Conservation (phyloP, 2,888 invertebrate genomes). For the Lissocephala sabroskyi region DNA sequence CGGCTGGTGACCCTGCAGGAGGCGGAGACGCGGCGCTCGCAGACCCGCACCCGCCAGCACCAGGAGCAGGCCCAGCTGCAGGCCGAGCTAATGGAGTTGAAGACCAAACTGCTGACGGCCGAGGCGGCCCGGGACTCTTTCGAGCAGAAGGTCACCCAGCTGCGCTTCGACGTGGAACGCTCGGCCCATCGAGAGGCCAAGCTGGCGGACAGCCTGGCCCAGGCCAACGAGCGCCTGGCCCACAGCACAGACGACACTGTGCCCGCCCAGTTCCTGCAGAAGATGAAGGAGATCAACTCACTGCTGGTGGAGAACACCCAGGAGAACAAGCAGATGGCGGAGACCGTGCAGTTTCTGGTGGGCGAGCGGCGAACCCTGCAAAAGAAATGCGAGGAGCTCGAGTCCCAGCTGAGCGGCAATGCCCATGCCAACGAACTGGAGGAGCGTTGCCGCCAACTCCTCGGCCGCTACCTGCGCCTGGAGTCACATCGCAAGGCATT, state of each 20-base stretch:
- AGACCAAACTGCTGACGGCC: slow-evolving; percentile 45
- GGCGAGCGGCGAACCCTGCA: slow-evolving; percentile 74
- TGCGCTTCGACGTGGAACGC: slow-evolving; percentile 69
- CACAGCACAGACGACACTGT: slow-evolving; percentile 60
- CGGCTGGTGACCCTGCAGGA: slow-evolving; percentile 72
- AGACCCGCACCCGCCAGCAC: slow-evolving; percentile 67
- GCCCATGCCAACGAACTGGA: slow-evolving; percentile 66
- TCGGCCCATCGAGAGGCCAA: slow-evolving; percentile 69
- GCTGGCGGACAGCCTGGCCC: slow-evolving; percentile 67
- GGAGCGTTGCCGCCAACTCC: slow-evolving; percentile 75
- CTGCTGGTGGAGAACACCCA: slow-evolving; percentile 73
- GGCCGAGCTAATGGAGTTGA: slow-evolving; percentile 67
- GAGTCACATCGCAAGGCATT: slow-evolving; percentile 91
- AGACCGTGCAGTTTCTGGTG: slow-evolving; percentile 70
- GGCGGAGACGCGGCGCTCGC: slow-evolving; percentile 67
- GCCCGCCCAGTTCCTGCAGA: slow-evolving; percentile 71
- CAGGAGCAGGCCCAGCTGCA: slow-evolving; percentile 65
- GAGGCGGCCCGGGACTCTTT: slow-evolving; percentile 61
- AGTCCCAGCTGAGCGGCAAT: slow-evolving; percentile 45
- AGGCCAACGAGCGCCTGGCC: slow-evolving; percentile 53
- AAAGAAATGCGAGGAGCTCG: slow-evolving; percentile 73
- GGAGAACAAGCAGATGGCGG: slow-evolving; percentile 75
- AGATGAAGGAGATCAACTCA: slow-evolving; percentile 74
- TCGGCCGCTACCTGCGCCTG: slow-evolving; percentile 81
- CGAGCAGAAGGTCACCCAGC: slow-evolving; percentile 56